Base-by-base conservation (phyloP, 2,888 invertebrate genomes). In the Acronicta psi region DNA sequence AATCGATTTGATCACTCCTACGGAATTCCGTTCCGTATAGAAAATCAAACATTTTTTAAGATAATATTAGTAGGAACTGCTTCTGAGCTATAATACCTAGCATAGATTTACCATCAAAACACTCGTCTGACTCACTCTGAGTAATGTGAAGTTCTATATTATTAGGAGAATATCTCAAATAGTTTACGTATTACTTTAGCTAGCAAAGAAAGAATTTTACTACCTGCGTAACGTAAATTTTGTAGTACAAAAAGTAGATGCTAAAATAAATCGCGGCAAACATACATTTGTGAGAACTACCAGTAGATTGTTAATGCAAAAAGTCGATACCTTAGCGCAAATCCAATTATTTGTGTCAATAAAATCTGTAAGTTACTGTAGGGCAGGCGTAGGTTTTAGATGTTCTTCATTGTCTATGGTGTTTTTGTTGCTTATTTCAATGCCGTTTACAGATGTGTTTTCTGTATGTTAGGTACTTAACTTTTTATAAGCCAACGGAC, bases 101-200 rank as follows among this genome's bases (percentile, higher is more conserved):
- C 10, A 50, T 20, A 51, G 38, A 2, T 50, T 59, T 18, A 41
- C 4, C 18, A 29, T 46, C 29, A 40, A 65, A 53, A 58, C 29
- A 50, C 20, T 52, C 37, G 29, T n/a, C 34, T 69, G 75, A 64
- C 40, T 69, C 73, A 75, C 46, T 34, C n/a, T 45, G n/a, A 59
- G 53, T 60, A 51, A 56, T 54, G 34, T 13, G 41, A 51, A 57
- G 11, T 29, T 29, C 23, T 16, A 37, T 37, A 51, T 51, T 57
- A 43, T 16, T 46, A 51, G 38, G 4, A 14, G 18, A 29, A 37
- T 52, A 54, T 71, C 36, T 58, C 20, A n/a, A 55, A 61, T 53
- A 53, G 52, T 58, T 61, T 59, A 59, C 52, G 37, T 13, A 38
- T 53, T 42, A 49, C 31, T 57, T 60, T 34, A 18, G n/a, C 34